phyloP scores from a whole-genome alignment of 2,888 invertebrate species.

The Orthosia cruda region DNA sequence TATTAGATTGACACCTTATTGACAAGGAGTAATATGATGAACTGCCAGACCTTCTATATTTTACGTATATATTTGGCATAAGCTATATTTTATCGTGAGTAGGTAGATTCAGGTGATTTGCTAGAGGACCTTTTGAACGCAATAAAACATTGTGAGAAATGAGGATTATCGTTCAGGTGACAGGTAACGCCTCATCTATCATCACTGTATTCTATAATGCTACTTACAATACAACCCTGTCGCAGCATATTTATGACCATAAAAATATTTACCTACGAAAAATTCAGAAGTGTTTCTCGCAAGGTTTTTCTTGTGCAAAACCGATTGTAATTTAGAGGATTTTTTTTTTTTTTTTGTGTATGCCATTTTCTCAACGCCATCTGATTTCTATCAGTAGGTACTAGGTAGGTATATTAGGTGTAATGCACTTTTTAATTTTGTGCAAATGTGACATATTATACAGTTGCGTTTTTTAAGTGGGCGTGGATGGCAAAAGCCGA shows the following conservation, averaged over 20 bases:
- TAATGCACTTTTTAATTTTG: too few relatives aligned
- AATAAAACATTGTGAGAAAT: conserved; percentile 16
- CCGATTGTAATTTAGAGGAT: too few relatives aligned
- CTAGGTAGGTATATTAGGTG: too few relatives aligned
- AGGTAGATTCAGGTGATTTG: conserved; percentile 12
- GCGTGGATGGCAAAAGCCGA: too few relatives aligned
- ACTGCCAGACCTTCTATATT: conserved; percentile 13
- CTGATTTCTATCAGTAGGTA: too few relatives aligned
- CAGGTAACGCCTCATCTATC: not conserved
- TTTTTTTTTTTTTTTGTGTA: too few relatives aligned
- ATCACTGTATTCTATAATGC: conserved; percentile 10
- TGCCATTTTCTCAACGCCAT: too few relatives aligned
- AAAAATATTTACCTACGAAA: not conserved
- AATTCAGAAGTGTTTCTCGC: not conserved
- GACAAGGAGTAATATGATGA: conserved; percentile 25
- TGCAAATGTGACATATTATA: too few relatives aligned
- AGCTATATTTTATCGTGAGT: conserved; percentile 19
- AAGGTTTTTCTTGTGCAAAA: too few relatives aligned
- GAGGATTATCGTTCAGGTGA: not conserved
- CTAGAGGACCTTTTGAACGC: conserved; percentile 1
- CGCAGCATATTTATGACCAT: too few relatives aligned
- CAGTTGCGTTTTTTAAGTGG: too few relatives aligned
- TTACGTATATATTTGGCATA: not conserved
- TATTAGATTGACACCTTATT: conserved; percentile 24
- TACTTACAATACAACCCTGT: not conserved